These are phyloP conservation scores for Ailuropoda melanoleuca DNA, from an alignment of 2,113 vertebrate species.

Conservation along the genomic window DNA sequence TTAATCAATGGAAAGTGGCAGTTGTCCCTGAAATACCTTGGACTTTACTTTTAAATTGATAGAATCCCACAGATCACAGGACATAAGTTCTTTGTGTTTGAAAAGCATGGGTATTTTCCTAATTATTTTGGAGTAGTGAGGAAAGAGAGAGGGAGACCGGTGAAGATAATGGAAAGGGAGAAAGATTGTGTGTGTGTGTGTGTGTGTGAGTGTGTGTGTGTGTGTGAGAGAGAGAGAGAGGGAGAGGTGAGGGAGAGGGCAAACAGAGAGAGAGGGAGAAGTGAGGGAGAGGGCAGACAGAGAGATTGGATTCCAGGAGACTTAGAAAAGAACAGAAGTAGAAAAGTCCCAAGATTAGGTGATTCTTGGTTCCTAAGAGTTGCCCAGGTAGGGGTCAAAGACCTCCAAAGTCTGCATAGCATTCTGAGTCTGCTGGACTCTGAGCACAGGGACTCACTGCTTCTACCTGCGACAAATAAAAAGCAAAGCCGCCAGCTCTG, in stretches of 20 bases:
- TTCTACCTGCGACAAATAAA: not conserved
- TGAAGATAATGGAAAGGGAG: not conserved
- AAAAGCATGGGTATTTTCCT: not conserved
- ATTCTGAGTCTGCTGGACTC: not conserved
- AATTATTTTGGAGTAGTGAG: not conserved
- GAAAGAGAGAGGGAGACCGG: not conserved
- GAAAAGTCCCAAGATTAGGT: not conserved
- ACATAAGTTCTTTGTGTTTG: slow-evolving; percentile 15
- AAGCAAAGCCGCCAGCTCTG: not conserved
- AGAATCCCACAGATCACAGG: not conserved
- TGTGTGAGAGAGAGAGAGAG: not conserved
- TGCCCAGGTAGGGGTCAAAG: not conserved
- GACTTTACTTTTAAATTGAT: slow-evolving; percentile 34
- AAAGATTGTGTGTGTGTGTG: not conserved
- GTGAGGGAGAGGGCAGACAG: not conserved
- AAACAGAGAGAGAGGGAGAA: too few relatives aligned
- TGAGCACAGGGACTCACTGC: not conserved
- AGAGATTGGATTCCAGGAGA: not conserved
- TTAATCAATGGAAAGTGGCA: slow-evolving; percentile 50
- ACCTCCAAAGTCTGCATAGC: not conserved
- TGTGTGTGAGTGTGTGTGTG: not conserved
- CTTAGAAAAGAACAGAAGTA: not conserved
- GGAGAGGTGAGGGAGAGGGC: not conserved
- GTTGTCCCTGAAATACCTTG: slow-evolving; percentile 41
- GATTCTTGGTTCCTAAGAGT: not conserved